Evolutionary conservation across 2,797 vertebrate genomes (phyloP), one percentile per base, ranked within the genome.

Genomic region (Falco cherrug): DNA sequence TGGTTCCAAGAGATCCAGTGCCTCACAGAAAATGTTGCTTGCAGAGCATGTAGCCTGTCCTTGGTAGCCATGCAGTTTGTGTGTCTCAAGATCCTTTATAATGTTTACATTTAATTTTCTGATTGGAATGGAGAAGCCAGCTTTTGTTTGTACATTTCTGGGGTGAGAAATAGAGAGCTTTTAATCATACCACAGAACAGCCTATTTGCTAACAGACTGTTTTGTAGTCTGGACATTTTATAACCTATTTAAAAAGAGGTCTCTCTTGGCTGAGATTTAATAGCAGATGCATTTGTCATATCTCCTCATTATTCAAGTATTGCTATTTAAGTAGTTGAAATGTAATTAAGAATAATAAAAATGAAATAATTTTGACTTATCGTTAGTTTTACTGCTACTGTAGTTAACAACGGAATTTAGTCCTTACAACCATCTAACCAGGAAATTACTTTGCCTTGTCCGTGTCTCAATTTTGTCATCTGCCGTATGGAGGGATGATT

Each of bases 51-150:
- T 51, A 39, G 45, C 15, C 41, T 87, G 64, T 51, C 47, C 16
- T 76, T 91, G 61, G 60, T 95, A 85, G 33, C 39, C 39, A 80
- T 91, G 71, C 86, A 93, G 16, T 83, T 43, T 90, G 39, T 87
- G n/a, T 80, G 28, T 87, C 57, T 85, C 14, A 4, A 89, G 37
- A 83, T 83, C 50, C 57, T 80, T 89, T 53, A 87, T 75, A 92
- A 91, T 78, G 80, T 95, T 95, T 93, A 85, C n/a, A 57, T 93
- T 87, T 94, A 73, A 78, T 95, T 92, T 69, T 90, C 78, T 87
- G 31, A 85, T 87, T 87, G 81, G 71, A 96, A 78, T 69, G 71
- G 75, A 83, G 88, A 90, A 87, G 78, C 65, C 22, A 39, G 39
- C 57, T 54, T 90, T 95, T 92, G 70, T 94, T 89, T 69, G 5